phyloP scores from a whole-genome alignment of 1,140 invertebrate species.

The Saccostrea echinata region DNA sequence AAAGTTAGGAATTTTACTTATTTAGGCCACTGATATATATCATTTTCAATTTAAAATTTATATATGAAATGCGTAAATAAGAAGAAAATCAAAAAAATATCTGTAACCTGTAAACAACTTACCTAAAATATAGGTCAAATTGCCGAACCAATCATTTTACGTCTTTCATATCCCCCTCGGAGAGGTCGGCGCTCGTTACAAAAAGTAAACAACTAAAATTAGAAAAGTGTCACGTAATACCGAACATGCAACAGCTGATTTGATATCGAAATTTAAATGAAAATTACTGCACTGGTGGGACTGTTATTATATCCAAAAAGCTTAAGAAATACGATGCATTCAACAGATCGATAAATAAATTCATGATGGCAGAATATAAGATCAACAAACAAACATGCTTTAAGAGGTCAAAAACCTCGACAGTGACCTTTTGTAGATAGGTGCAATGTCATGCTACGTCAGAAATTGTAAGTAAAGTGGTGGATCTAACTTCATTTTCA shows the following conservation, averaged over 20 bases:
- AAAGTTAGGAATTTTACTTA: neutral
- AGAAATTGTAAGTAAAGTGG: neutral
- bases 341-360: neutral
- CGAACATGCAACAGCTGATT: slow-evolving; percentile 30
- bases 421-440: slow-evolving; percentile 28
- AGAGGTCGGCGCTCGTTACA: slow-evolving; percentile 27
- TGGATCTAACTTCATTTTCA: neutral
- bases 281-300: too few species aligned
- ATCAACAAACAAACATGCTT: slow-evolving; percentile 37
- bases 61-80: neutral
- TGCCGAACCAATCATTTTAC: slow-evolving; percentile 26
- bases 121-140: slow-evolving; percentile 39
- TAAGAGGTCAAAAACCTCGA: slow-evolving; percentile 13
- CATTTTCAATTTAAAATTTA: slow-evolving; percentile 29
- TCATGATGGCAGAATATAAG: neutral
- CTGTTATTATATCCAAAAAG: too few species aligned
- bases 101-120: slow-evolving; percentile 33
- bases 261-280: neutral
- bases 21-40: neutral
- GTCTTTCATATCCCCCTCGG: slow-evolving; percentile 9
- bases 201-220: slow-evolving; percentile 40
- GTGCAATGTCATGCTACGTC: slow-evolving; percentile 37
- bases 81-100: neutral
- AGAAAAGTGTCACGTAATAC: slow-evolving; percentile 26
- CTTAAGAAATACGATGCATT: neutral